Evolutionary conservation across 2,797 vertebrate species (phyloP), one percentile per base, ranked within the genome.

Genomic region (Rhinatrema bivittatum): DNA sequence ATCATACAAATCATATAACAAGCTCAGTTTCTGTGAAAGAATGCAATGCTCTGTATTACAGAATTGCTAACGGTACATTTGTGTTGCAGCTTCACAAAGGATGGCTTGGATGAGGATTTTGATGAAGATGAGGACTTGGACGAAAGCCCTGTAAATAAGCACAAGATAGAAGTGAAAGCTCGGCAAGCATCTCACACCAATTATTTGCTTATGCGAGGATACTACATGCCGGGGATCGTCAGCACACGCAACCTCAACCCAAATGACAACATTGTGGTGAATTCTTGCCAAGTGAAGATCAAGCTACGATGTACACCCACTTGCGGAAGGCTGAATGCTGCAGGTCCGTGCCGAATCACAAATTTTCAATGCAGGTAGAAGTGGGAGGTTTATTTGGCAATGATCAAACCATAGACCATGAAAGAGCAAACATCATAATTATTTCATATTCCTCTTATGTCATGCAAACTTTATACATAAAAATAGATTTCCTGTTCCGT

Each of bases 101-200:
- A 85, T 0, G 70, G 86, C 12, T 67, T 90, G 3, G 89, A 90
- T 3, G 91, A 96, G 0, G 88, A 91, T 0, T 80, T 85, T 0
- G 81, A 85, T 0, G 32, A 85, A 0, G 80, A 86, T 0, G 87
- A 91, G 0, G 86, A 93, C 0, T 29, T 85, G 3, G 87, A 85
- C 0, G 91, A 91, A 0, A 74, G 78, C 5, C 44, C 76, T 1
- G 87, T 79, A 2, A 50, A 61, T 20, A 86, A 69, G 32, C 85
- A 75, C 36, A 83, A 68, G 36, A 61, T 88, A 2, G 87, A 89
- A 44, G 87, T 95, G 50, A 93, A 90, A 32, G 74, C 90, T 6
- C 84, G 78, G 8, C 91, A 95, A 29, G 93, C 93, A 1, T 98
- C 94, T 1, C 95, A 95, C 72, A 97, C 94, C 38, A 97, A 94